Percentiles rank a stretch among this genome's conserved stretches.
phyloP scores from a whole-genome alignment of 2,888 invertebrate genomes.

The Xanthia icteritia region DNA sequence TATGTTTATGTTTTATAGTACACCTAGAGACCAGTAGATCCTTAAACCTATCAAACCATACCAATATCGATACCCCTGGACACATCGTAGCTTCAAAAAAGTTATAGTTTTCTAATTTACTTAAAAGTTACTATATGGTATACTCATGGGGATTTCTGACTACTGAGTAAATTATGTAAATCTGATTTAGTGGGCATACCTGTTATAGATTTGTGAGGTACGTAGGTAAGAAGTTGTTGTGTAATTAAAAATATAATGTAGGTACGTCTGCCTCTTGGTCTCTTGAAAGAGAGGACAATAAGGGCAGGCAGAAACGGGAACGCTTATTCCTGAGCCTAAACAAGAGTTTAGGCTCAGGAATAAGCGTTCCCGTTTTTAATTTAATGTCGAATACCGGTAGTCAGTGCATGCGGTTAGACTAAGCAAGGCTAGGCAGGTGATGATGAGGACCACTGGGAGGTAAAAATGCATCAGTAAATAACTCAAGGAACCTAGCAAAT shows the following conservation, averaged over 20 bases:
- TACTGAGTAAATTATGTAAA: constrained; percentile 37
- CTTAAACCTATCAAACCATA: too few species aligned
- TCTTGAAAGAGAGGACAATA: too few species aligned
- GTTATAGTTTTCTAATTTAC: constrained; percentile 63
- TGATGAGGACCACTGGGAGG: too few species aligned
- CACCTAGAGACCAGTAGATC: too few species aligned
- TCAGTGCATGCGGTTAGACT: neutral
- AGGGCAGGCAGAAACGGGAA: too few species aligned
- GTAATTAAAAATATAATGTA: neutral
- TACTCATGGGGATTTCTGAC: constrained; percentile 41
- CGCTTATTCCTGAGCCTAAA: too few species aligned
- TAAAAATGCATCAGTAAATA: too few species aligned
- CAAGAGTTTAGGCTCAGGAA: too few species aligned
- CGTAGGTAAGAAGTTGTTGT: constrained; percentile 1
- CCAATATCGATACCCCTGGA: too few species aligned
- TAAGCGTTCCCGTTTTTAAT: too few species aligned
- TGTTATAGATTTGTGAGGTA: constrained; percentile 15
- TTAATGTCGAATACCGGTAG: neutral
- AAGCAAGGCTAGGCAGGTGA: neutral
- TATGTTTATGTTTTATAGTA: too few species aligned
- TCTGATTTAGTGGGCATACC: constrained; percentile 18
- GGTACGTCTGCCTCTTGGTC: neutral
- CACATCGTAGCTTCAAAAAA: constrained; percentile 60
- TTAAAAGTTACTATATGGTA: constrained; percentile 50
- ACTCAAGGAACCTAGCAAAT: neutral